Evolutionary conservation across 2,888 invertebrate genomes (phyloP), one percentile per base, ranked within the genome.

Genomic region (Eupeodes latifasciatus): DNA sequence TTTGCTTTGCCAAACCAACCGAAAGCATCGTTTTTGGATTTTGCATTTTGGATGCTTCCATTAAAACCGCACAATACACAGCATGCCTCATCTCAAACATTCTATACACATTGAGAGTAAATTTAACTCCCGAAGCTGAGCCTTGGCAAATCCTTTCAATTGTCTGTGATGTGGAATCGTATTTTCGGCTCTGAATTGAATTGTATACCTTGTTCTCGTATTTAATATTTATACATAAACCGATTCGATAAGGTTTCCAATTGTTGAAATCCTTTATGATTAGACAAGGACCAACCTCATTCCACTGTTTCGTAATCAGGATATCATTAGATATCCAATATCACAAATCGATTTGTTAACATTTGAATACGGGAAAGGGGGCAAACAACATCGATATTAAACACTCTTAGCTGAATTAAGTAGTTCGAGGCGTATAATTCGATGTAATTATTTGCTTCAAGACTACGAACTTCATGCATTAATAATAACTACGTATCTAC

Each of bases 21-120:
- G 16, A 62, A 11, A 51, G 36, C 67, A 4, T 16, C n/a, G 49
- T 67, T 36, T 51, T 67, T 47, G 47, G 34, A 55, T 55, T 72
- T 64, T 40, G 67, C 67, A 49, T 49, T 66, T 49, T 61, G 9
- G n/a, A 34, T 40, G n/a, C 61, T 40, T 10, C 5, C n/a, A 61
- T n/a, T 14, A 61, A 61, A 9, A 40, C 61, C 5, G 12, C n/a
- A 36, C 61, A 14, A 11, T 5, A 59, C 6, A 27, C 57, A 34
- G 5, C 57, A 49, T 57, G 11, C 16, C 16, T 10, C 10, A 16
- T 9, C 55, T 55, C 27, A 57, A 57, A 40, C 27, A 12, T 27
- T 9, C 57, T 55, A 57, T 47, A 4, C 5, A 27, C 27, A 27
- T 27, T 27, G 40, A 40, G 40, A 7, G 40, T 40, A 1, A 5